These are phyloP conservation scores for Pristionchus maxplancki DNA, from an alignment of 2,888 invertebrate species.

Conservation along the genomic window DNA sequence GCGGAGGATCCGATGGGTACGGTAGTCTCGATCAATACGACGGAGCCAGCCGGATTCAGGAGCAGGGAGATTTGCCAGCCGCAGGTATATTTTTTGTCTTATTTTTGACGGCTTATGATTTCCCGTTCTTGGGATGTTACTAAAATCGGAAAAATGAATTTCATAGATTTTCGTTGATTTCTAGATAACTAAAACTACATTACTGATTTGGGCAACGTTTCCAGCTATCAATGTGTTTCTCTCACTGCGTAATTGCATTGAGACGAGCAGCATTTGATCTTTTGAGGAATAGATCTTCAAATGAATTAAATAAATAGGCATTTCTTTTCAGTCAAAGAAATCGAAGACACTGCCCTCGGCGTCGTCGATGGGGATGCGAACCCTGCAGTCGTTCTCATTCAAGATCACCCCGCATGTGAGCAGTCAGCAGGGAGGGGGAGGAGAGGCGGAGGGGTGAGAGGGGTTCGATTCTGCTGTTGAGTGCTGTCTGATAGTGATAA, in stretches of 20 bases:
- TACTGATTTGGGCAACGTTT: neutral
- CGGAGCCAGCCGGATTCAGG: constrained; percentile 37
- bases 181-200: too few relatives aligned
- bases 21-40: constrained; percentile 16
- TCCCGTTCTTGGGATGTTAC: neutral
- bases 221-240: neutral
- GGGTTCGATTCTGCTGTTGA: too few relatives aligned
- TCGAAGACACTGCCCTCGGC: neutral
- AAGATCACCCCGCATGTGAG: constrained; percentile 52
- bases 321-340: constrained; percentile 13
- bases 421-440: constrained; percentile 23
- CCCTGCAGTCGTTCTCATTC: constrained; percentile 56
- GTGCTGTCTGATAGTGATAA: too few relatives aligned
- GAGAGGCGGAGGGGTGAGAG: neutral
- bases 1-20: neutral
- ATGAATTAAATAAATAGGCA: too few relatives aligned
- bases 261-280: neutral
- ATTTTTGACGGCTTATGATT: neutral
- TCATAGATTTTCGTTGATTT: neutral
- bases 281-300: neutral
- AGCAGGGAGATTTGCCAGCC: constrained; percentile 40
- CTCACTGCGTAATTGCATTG: neutral
- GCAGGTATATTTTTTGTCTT: neutral
- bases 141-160: too few relatives aligned
- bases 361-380: constrained; percentile 21